Conservation (phyloP, 2,113 vertebrate genomes). For the Nerophis ophidion region DNA sequence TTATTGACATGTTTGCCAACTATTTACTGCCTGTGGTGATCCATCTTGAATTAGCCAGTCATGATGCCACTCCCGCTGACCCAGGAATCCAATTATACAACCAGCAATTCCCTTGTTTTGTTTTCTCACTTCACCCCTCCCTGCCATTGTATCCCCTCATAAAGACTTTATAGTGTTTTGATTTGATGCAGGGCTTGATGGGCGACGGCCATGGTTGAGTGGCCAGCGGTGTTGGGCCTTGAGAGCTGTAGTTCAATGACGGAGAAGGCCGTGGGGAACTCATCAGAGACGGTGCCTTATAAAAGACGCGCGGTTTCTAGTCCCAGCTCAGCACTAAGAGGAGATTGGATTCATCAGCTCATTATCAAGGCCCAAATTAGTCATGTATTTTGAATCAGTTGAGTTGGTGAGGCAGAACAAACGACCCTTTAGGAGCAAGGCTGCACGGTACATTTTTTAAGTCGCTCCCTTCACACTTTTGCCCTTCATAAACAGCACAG, state of each 20-base stretch:
- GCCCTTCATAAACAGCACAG: slow-evolving; percentile 28
- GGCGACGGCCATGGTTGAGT: slow-evolving; percentile 55
- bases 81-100: slow-evolving; percentile 68
- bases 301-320: slow-evolving; percentile 49
- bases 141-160: slow-evolving; percentile 51
- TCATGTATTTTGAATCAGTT: slow-evolving; percentile 59
- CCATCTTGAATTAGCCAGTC: slow-evolving; percentile 72
- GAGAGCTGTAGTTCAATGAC: slow-evolving; percentile 60
- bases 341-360: slow-evolving; percentile 67
- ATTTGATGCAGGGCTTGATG: slow-evolving; percentile 65
- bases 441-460: slow-evolving; percentile 39
- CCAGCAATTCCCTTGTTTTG: slow-evolving; percentile 48
- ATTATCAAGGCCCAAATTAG: slow-evolving; percentile 61
- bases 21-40: slow-evolving; percentile 63
- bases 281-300: slow-evolving; percentile 53
- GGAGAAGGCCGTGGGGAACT: slow-evolving; percentile 53
- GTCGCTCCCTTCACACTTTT: slow-evolving; percentile 29
- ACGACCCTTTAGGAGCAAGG: slow-evolving; percentile 56
- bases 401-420: slow-evolving; percentile 54
- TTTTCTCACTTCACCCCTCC: slow-evolving; percentile 45
- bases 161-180: slow-evolving; percentile 68
- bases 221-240: slow-evolving; percentile 50
- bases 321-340: slow-evolving; percentile 65
- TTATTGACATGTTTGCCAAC: slow-evolving; percentile 66
- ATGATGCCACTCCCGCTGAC: slow-evolving; percentile 67